A percentile compares a stretch with the other conserved stretches of the same genome.
Evolutionary conservation across 2,888 invertebrate genomes (phyloP).

Genomic region (Metallyticus violacea): DNA sequence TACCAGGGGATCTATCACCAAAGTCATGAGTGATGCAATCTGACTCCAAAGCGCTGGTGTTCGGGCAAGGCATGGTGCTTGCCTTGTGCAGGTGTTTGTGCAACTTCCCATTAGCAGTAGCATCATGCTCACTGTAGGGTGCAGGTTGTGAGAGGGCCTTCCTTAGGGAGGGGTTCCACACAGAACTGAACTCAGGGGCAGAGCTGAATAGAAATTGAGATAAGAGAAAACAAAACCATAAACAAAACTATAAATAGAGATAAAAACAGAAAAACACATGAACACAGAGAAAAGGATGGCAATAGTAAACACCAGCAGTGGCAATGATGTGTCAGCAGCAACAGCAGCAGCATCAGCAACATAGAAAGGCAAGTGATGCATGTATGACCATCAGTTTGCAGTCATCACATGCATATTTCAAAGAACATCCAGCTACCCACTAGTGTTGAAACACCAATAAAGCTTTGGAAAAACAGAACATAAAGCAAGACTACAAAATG

Average conservation of each 20-base stretch:
- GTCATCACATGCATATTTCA: not conserved
- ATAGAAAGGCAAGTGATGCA: not conserved
- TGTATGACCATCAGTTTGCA: not conserved
- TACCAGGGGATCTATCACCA: not conserved
- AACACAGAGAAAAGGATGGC: not conserved
- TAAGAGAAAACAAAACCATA: conserved; percentile 29
- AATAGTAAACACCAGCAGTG: conserved; percentile 22
- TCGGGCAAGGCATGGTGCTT: conserved; percentile 18
- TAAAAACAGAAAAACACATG: conserved; percentile 20
- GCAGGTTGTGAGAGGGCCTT: conserved; percentile 51
- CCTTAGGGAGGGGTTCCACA: conserved; percentile 50
- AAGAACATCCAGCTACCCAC: not conserved
- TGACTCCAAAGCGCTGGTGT: conserved; percentile 5
- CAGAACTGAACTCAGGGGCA: conserved; percentile 28
- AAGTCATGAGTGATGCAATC: not conserved
- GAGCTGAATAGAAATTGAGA: conserved; percentile 30
- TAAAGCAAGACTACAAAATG: not conserved
- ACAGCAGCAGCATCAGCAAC: not conserved
- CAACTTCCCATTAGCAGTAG: conserved; percentile 5
- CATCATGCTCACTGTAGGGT: conserved; percentile 35
- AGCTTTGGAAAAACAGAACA: not conserved
- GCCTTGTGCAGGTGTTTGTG: conserved; percentile 20
- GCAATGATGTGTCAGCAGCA: conserved; percentile 27
- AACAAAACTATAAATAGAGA: conserved; percentile 31
- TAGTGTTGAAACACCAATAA: not conserved